phyloP scores from a whole-genome alignment of 2,797 vertebrate genomes.

The Alectoris magna region DNA sequence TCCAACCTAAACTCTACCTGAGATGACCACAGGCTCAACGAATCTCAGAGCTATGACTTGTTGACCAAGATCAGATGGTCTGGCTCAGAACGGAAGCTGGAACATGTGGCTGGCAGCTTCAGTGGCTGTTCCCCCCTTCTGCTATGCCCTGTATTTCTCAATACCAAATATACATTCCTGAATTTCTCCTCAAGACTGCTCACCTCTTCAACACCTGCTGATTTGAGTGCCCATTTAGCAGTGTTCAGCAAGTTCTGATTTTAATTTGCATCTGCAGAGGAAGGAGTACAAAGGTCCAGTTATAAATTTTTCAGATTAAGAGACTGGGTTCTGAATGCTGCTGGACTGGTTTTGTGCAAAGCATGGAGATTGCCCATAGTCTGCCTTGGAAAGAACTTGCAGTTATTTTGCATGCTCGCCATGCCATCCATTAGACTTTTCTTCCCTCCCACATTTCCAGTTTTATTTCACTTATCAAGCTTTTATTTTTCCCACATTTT shows the following conservation, averaged over 20 bases:
- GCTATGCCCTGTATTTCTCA: neutral
- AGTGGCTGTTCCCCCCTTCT: rapidly evolving
- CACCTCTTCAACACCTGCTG: neutral
- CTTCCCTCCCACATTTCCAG: neutral
- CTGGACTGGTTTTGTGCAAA: neutral
- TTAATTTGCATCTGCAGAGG: neutral
- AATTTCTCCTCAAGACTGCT: neutral
- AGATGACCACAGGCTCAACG: neutral
- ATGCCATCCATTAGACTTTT: neutral
- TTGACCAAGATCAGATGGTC: rapidly evolving
- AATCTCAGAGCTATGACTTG: neutral
- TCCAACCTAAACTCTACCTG: neutral
- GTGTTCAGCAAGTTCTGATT: neutral
- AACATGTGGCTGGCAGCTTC: rapidly evolving
- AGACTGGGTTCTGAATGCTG: neutral
- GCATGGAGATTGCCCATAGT: neutral
- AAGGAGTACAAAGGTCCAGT: neutral
- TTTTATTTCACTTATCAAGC: neutral
- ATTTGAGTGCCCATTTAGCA: neutral
- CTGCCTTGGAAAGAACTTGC: neutral
- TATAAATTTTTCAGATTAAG: neutral
- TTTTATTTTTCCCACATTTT: neutral
- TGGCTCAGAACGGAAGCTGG: neutral
- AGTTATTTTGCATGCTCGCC: neutral
- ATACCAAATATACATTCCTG: rapidly evolving